Evolutionary conservation across 2,888 invertebrate species (phyloP), one percentile per base, ranked within the genome.

Genomic region (Cephonodes hylas): DNA sequence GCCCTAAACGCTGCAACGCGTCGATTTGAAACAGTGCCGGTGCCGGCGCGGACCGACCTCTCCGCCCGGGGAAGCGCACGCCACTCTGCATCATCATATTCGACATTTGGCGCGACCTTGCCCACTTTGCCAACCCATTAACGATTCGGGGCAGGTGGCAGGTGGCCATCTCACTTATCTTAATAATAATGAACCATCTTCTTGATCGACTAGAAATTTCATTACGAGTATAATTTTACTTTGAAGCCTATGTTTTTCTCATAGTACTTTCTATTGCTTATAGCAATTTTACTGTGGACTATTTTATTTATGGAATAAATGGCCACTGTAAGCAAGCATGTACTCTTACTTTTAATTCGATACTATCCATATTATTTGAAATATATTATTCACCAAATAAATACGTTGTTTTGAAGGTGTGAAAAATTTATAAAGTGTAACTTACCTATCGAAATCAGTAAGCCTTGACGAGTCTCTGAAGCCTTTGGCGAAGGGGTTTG

Each of bases 401-500:
- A n/a, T n/a, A n/a, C n/a, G n/a, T n/a, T n/a, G n/a, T n/a, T n/a
- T n/a, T n/a, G n/a, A n/a, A n/a, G n/a, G n/a, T n/a, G n/a, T n/a
- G n/a, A n/a, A n/a, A n/a, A n/a, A n/a, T n/a, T n/a, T n/a, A n/a
- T 13, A 46, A 23, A 44, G n/a, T 23, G 22, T 59, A 6, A 67
- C 89, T 86, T 64, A 96, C 96, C 96, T 95, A 92, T 98, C 98
- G 87, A 97, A 97, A 88, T 98, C 98, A 58, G 97, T 97, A 68
- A 99, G 95, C 76, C 99, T 94, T 48, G 98, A 98, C 10, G 99
- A 98, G 89, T 99, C 99, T 75, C 99, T 93, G 89, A 99, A 99
- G 61, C 99, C 99, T 93, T 99, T 99, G 68, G 99, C 99, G 86
- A 99, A 99, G 60, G 99, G 99, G 88, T 99, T 99, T 84, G 98